Evolutionary conservation across 2,113 vertebrate genomes (phyloP), one percentile per base, ranked within the genome.

Genomic region (Ariopsis seemanni): DNA sequence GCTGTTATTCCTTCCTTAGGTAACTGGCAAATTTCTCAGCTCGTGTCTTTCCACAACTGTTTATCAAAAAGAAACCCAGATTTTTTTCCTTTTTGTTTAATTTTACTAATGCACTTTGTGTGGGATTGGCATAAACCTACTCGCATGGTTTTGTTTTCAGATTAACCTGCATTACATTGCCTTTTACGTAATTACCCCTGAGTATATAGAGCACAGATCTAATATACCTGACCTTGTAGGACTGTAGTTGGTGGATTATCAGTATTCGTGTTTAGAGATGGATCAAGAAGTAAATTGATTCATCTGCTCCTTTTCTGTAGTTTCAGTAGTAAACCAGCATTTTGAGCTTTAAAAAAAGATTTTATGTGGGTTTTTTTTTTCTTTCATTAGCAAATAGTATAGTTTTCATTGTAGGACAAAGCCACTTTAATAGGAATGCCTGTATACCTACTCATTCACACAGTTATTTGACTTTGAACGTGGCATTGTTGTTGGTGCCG

Each of bases 131-230:
- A 42, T 25, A 55, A 67, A 62, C 12, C 75, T 69, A 67, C 62
- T 55, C 8, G 5, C 63, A n/a, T 5, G 12, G 14, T 69, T 57
- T 58, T 25, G 20, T 81, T 81, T 69, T 14, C 63, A 81, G 20
- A 12, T 81, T 6, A 9, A 25, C 77, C 77, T 50, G 22, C 20
- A 18, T 52, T 57, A 7, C 85, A 58, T 34, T 69, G 78, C 22
- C 77, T 34, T 71, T 81, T 86, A 42, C 42, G 3, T 42, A 81
- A 86, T 86, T 86, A 81, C 85, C 53, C 85, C 77, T 42, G 85
- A 86, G 85, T 57, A 86, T 48, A 11, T 53, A 48, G 12, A 86
- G 75, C 52, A 42, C 52, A 18, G 52, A 18, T 65, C 77, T 30
- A n/a, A 42, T 62, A 62, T 62, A 82, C 57, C 48, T 30, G 79